These are phyloP conservation scores for Tetragnatha versicolor DNA, from an alignment of 1,140 invertebrate species.

Conservation along the genomic window DNA sequence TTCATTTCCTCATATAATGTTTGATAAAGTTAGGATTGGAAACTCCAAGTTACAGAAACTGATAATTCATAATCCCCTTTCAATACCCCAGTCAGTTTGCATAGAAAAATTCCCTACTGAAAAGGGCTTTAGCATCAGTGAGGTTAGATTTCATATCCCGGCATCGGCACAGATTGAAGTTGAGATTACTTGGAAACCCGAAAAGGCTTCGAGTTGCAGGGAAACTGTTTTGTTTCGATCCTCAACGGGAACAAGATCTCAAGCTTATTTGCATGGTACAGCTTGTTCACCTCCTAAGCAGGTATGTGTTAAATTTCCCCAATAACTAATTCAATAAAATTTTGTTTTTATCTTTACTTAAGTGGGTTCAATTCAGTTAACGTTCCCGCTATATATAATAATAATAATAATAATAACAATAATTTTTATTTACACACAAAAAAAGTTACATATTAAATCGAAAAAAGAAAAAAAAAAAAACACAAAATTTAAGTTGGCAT, in stretches of 20 bases:
- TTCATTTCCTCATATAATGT: constrained; percentile 11
- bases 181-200: constrained; percentile 34
- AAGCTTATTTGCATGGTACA: constrained; percentile 23
- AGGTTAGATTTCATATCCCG: background rate
- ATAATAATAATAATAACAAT: background rate
- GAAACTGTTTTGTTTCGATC: constrained; percentile 36
- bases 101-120: constrained; percentile 45
- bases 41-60: background rate
- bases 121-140: constrained; percentile 26
- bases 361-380: background rate
- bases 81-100: background rate
- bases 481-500: too few relatives aligned
- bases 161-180: background rate
- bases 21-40: constrained; percentile 50
- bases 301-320: background rate
- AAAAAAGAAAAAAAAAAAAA: too few relatives aligned
- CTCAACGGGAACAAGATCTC: constrained; percentile 13
- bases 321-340: background rate
- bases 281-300: constrained; percentile 31
- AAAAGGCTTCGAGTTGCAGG: constrained; percentile 14
- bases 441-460: background rate
- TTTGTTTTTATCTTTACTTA: background rate
- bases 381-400: background rate
- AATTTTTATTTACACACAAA: background rate
- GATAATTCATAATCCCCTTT: constrained; percentile 9